Evolutionary conservation across 2,113 vertebrate genomes (phyloP).

Genomic region (Felis catus): DNA sequence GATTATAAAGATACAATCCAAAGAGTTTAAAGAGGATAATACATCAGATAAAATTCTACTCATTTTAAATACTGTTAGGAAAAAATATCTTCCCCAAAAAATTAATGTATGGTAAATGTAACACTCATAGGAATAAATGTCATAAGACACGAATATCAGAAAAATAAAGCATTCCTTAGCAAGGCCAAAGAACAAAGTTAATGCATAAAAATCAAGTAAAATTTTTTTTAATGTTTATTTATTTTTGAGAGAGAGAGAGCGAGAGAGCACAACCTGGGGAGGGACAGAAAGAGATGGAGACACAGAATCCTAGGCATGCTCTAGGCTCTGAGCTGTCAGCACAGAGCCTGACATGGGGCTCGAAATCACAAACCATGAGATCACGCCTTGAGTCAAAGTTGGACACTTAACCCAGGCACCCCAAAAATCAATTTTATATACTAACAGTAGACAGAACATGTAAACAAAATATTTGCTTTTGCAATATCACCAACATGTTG

Average conservation of each 20-base stretch:
- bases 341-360: too few relatives aligned
- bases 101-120: background rate
- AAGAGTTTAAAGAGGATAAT: background rate
- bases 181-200: background rate
- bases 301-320: too few relatives aligned
- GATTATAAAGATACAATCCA: background rate
- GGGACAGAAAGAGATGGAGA: too few relatives aligned
- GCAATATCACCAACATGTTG: background rate
- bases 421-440: background rate
- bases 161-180: background rate
- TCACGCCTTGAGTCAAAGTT: too few relatives aligned
- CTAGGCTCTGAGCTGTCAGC: too few relatives aligned
- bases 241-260: too few relatives aligned
- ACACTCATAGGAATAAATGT: background rate
- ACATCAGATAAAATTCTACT: background rate
- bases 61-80: background rate
- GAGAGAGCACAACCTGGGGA: too few relatives aligned
- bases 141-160: background rate
- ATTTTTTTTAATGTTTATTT: too few relatives aligned
- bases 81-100: background rate
- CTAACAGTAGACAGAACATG: background rate
- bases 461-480: background rate
- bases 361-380: too few relatives aligned
- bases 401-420: too few relatives aligned
- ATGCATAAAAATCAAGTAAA: background rate